Evolutionary conservation across 2,888 invertebrate genomes (phyloP).

Genomic region (Gibbula magus): DNA sequence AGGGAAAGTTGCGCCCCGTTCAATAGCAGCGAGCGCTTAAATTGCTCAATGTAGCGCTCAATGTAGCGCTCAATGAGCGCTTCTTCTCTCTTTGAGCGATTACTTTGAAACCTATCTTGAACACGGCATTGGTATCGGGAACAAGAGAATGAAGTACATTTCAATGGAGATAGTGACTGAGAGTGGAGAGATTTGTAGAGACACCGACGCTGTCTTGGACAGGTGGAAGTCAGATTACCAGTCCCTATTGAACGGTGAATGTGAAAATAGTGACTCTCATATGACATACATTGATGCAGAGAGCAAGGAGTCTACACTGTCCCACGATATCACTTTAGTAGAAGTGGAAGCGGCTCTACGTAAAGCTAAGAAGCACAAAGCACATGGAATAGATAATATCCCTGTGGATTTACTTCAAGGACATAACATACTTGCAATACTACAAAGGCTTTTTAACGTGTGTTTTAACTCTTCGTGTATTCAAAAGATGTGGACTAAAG

Average conservation of each 20-base stretch:
- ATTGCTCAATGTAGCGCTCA: no score
- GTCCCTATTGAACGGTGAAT: not conserved
- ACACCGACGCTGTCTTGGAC: not conserved
- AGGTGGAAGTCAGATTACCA: not conserved
- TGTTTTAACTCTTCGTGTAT: not conserved
- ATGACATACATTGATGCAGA: not conserved
- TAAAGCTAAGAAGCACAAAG: not conserved
- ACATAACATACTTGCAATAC: not conserved
- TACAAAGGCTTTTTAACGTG: not conserved
- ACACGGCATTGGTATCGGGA: not conserved
- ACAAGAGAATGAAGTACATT: not conserved
- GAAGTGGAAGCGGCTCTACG: not conserved
- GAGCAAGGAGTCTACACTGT: not conserved
- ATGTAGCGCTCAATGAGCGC: no score
- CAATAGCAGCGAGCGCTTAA: no score
- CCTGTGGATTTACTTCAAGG: not conserved
- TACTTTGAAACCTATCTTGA: no score
- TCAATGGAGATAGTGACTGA: not conserved
- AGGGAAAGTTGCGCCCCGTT: no score
- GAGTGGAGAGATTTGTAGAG: not conserved
- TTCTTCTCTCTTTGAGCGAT: no score
- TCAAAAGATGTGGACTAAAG: no score
- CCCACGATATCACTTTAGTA: not conserved
- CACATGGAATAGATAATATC: not conserved
- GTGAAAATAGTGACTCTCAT: not conserved